Conservation (phyloP, 2,113 vertebrate genomes). For the Phaethon lepturus region DNA sequence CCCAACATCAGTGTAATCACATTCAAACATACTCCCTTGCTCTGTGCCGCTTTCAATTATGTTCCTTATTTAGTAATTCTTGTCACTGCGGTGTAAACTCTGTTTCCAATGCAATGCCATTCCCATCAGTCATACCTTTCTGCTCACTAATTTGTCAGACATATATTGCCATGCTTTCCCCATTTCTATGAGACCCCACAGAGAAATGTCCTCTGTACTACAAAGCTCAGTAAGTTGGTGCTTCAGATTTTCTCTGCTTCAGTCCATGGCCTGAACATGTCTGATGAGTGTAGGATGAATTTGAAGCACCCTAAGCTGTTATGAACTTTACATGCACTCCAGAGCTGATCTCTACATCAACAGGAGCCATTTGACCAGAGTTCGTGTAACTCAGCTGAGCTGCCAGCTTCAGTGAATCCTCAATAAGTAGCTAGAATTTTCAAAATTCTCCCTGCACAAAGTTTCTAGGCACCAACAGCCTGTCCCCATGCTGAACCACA, state of each 20-base stretch:
- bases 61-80: background rate
- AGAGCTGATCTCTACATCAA: background rate
- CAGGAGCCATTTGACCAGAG: background rate
- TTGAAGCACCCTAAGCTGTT: background rate
- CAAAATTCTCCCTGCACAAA: background rate
- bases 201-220: background rate
- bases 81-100: background rate
- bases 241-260: background rate
- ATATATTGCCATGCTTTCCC: background rate
- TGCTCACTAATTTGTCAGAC: background rate
- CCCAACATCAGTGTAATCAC: background rate
- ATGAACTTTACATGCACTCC: background rate
- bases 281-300: background rate
- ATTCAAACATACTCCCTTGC: background rate
- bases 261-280: background rate
- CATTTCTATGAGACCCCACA: background rate
- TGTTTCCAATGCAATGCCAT: background rate
- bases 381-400: background rate
- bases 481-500: background rate
- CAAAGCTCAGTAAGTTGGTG: background rate
- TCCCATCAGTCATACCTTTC: background rate
- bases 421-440: background rate
- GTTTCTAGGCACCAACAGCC: background rate
- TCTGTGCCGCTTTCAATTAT: background rate
- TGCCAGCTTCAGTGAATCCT: background rate